Percentiles rank a stretch among this genome's conserved stretches.
Evolutionary conservation across 2,113 vertebrate species (phyloP).

Genomic region (Prunella himalayana): DNA sequence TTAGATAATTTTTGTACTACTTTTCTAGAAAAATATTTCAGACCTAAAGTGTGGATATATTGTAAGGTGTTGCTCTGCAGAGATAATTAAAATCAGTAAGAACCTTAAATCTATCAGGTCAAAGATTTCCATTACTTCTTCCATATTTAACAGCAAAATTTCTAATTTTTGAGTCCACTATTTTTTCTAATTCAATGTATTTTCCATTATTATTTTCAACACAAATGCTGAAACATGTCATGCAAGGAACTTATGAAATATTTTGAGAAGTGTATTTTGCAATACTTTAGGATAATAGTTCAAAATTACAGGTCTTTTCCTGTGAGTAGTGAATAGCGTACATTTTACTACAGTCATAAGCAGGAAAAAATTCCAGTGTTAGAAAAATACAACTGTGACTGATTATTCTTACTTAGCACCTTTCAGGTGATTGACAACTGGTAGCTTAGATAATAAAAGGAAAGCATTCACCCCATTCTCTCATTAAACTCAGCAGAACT

Average conservation of each 20-base stretch:
- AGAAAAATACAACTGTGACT: background rate
- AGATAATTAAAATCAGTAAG: background rate
- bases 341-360: background rate
- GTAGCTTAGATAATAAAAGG: background rate
- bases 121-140: background rate
- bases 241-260: background rate
- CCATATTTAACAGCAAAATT: background rate
- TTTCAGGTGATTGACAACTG: background rate
- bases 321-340: background rate
- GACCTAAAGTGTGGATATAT: background rate
- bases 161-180: background rate
- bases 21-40: background rate
- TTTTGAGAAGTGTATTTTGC: background rate
- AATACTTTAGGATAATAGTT: background rate
- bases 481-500: background rate
- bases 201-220: background rate
- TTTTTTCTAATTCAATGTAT: background rate
- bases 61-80: background rate
- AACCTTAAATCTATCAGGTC: background rate
- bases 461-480: background rate
- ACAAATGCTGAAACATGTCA: background rate
- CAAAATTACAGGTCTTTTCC: background rate
- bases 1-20: background rate
- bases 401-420: background rate
- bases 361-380: background rate